Evolutionary conservation across 23 tunicate species (phyloP).

Genomic region (Ascidia mentula): DNA sequence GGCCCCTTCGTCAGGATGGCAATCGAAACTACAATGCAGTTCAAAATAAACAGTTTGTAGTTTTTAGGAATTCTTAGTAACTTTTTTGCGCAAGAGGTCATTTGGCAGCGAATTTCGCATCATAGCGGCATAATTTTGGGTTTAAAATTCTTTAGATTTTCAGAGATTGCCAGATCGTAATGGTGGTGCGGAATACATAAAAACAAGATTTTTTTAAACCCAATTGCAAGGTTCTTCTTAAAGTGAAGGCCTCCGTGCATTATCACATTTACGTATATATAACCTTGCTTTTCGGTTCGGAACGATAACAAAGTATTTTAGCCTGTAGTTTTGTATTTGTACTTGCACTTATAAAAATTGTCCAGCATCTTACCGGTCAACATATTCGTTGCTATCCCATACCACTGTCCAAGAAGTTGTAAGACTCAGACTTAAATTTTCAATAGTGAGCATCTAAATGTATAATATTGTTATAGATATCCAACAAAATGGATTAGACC

Average conservation of each 20-base stretch:
- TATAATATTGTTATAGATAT: too few relatives aligned
- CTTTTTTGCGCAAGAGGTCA: too few relatives aligned
- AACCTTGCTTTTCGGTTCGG: not conserved
- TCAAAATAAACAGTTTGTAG: too few relatives aligned
- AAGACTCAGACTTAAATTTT: constrained; percentile 23
- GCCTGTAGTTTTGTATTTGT: not conserved
- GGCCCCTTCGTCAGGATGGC: constrained; percentile 46
- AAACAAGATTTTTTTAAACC: too few relatives aligned
- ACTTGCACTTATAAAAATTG: too few relatives aligned
- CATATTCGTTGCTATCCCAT: constrained; percentile 42
- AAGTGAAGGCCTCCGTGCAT: not conserved
- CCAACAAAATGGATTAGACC: too few relatives aligned
- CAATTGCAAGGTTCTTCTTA: not conserved
- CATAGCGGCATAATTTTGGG: not conserved
- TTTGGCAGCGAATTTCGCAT: too few relatives aligned
- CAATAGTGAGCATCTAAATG: constrained; percentile 38
- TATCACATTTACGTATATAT: not conserved
- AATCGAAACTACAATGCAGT: constrained; percentile 82
- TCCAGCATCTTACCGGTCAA: constrained; percentile 32
- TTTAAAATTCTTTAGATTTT: not conserved
- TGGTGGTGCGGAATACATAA: not conserved
- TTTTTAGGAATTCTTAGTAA: too few relatives aligned
- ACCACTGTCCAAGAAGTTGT: constrained; percentile 23
- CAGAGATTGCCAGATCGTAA: not conserved
- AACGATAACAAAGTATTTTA: not conserved